Conservation (phyloP, 2,888 invertebrate species). For the Scaptomyza reducta region DNA sequence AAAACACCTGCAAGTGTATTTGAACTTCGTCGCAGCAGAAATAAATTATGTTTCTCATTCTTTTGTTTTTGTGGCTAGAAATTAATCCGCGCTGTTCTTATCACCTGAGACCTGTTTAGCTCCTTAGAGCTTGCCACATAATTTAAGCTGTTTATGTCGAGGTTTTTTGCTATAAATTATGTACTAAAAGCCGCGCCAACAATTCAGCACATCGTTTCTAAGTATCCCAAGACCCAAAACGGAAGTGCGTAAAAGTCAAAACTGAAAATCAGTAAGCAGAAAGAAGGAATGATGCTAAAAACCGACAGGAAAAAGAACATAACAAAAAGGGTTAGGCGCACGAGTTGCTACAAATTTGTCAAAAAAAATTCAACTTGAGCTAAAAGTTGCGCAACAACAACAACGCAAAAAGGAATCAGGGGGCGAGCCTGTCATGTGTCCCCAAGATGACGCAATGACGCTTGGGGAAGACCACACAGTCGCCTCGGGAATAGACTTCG, state of each 20-base stretch:
- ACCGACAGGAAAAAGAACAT: neutral
- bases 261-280: slow-evolving; percentile 57
- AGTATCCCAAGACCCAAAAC: slow-evolving; percentile 25
- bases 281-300: slow-evolving; percentile 12
- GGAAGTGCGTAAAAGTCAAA: slow-evolving; percentile 69
- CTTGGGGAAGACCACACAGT: slow-evolving; percentile 46
- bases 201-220: slow-evolving; percentile 72
- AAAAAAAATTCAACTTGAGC: slow-evolving; percentile 55
- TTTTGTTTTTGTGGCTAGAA: slow-evolving; percentile 6
- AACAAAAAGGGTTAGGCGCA: slow-evolving; percentile 57
- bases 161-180: slow-evolving; percentile 71
- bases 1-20: slow-evolving; percentile 2
- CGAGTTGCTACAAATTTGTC: slow-evolving; percentile 53
- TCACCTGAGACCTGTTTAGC: slow-evolving; percentile 33
- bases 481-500: slow-evolving; percentile 5
- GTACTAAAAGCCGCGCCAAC: slow-evolving; percentile 66
- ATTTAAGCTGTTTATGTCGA: slow-evolving; percentile 71
- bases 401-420: slow-evolving; percentile 10
- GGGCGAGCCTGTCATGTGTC: slow-evolving; percentile 47
- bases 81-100: slow-evolving; percentile 31
- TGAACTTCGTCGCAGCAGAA: neutral
- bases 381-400: slow-evolving; percentile 39
- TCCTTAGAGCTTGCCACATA: slow-evolving; percentile 53
- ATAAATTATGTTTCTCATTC: neutral
- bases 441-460: slow-evolving; percentile 50